A percentile compares a stretch with the other conserved stretches of the same genome.
Evolutionary conservation across 2,888 invertebrate species (phyloP).

Genomic region (Tachystola acroxantha): DNA sequence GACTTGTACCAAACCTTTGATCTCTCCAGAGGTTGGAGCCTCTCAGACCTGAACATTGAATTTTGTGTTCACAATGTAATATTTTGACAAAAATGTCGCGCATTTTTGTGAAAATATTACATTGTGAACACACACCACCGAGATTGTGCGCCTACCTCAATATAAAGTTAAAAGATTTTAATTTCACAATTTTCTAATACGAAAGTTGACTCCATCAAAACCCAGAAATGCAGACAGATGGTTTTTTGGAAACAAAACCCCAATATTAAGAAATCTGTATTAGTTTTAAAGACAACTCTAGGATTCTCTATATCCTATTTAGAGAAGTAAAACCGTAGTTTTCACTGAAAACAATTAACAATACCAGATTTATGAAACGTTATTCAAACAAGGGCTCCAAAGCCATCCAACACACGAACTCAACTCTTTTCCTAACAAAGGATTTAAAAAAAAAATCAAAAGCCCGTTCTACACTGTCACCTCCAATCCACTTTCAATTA

Average conservation of each 20-base stretch:
- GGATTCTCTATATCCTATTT: too few relatives aligned
- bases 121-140: slow-evolving; percentile 20
- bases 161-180: background rate
- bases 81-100: too few relatives aligned
- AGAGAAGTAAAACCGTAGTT: too few relatives aligned
- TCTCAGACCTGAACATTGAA: slow-evolving; percentile 49
- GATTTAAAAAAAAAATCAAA: slow-evolving; percentile 44
- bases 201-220: too few relatives aligned
- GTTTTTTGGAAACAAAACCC: too few relatives aligned
- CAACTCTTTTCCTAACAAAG: background rate
- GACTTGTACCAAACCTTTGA: slow-evolving; percentile 27
- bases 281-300: too few relatives aligned
- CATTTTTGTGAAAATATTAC: slow-evolving; percentile 45
- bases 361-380: too few relatives aligned
- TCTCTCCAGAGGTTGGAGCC: slow-evolving; percentile 37
- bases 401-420: background rate
- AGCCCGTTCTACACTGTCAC: slow-evolving; percentile 70
- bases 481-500: slow-evolving; percentile 76
- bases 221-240: too few relatives aligned
- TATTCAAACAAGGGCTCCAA: background rate
- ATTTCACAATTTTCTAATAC: too few relatives aligned
- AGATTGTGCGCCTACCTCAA: slow-evolving; percentile 15
- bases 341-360: too few relatives aligned
- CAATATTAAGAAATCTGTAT: too few relatives aligned
- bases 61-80: too few relatives aligned